Conservation (phyloP, 2,888 invertebrate genomes). For the Chorisops tibialis region DNA sequence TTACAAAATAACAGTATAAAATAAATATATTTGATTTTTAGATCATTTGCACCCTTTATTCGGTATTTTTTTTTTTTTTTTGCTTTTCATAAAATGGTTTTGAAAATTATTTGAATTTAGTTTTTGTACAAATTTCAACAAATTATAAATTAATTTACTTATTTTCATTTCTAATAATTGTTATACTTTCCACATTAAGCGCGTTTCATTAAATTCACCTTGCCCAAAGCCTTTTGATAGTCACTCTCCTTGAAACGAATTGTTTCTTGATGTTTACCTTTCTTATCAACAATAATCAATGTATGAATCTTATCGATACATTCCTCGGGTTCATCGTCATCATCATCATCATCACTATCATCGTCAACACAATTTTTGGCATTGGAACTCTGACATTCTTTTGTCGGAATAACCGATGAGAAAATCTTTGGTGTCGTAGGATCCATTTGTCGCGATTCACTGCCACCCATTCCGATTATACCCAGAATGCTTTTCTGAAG, state of each 20-base stretch:
- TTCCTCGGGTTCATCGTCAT: neutral
- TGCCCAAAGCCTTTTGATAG: constrained; percentile 7
- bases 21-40: too few relatives aligned
- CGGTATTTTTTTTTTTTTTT: too few relatives aligned
- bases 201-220: constrained; percentile 1
- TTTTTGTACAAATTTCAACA: too few relatives aligned
- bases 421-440: neutral
- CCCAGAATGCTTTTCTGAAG: neutral
- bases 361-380: neutral
- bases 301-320: constrained; percentile 11
- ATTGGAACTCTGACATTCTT: neutral
- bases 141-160: too few relatives aligned
- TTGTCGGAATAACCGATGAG: neutral
- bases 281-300: neutral
- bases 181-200: too few relatives aligned
- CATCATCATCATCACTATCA: neutral
- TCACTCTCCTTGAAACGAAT: constrained; percentile 13
- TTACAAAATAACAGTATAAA: too few relatives aligned
- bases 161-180: too few relatives aligned
- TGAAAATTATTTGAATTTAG: too few relatives aligned
- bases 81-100: too few relatives aligned
- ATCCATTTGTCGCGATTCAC: neutral
- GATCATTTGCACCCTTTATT: too few relatives aligned
- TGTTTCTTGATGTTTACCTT: constrained; percentile 5
- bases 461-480: neutral